Evolutionary conservation across 2,888 invertebrate species (phyloP).

Genomic region (Celastrina argiolus): DNA sequence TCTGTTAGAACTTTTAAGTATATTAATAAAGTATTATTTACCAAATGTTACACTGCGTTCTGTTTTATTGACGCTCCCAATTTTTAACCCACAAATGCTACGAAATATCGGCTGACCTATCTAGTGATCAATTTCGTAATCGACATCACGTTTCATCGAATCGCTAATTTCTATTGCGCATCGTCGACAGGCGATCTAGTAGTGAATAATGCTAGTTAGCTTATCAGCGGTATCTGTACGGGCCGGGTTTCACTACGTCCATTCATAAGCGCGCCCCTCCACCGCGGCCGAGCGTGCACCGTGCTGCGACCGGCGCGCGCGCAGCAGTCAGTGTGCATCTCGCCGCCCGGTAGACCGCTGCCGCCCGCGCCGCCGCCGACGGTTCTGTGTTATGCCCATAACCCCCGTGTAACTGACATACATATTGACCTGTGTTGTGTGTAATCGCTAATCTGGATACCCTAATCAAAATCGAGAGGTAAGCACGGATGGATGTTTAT

Average conservation of each 20-base stretch:
- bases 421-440: conserved; percentile 56
- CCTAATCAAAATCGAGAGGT: conserved; percentile 72
- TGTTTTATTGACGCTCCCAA: conserved; percentile 13
- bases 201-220: conserved; percentile 57
- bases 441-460: conserved; percentile 72
- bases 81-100: conserved; percentile 4
- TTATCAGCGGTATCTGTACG: conserved; percentile 71
- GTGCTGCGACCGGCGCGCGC: conserved; percentile 47
- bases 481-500: conserved; percentile 61
- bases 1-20: conserved; percentile 2
- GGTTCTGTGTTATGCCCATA: conserved; percentile 59
- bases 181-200: conserved; percentile 37
- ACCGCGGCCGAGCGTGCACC: conserved; percentile 27
- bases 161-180: conserved; percentile 27
- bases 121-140: conserved; percentile 40
- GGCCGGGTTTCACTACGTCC: conserved; percentile 68
- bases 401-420: conserved; percentile 57
- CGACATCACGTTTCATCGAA: conserved; percentile 18
- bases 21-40: conserved; percentile 18
- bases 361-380: conserved; percentile 44
- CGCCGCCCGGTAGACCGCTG: conserved; percentile 50
- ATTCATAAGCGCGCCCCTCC: conserved; percentile 72
- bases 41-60: neutral
- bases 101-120: conserved; percentile 17
- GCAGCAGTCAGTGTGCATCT: conserved; percentile 64